Evolutionary conservation across 2,888 invertebrate genomes (phyloP).

Genomic region (Callosobruchus maculatus): DNA sequence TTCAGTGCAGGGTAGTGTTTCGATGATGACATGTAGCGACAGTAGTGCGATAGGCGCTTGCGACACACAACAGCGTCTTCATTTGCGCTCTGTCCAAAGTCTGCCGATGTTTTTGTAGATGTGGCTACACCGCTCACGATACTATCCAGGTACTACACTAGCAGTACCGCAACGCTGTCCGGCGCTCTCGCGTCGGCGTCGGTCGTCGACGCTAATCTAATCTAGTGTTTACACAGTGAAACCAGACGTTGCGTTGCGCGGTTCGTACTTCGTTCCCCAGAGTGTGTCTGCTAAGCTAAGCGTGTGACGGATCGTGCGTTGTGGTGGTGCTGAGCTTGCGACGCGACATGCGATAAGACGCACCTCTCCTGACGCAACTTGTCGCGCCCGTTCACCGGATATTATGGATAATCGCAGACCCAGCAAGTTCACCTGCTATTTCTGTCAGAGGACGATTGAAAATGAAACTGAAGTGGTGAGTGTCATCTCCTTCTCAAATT

Average conservation of each 20-base stretch:
- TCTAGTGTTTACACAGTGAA: conserved; percentile 20
- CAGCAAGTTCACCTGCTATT: conserved; percentile 56
- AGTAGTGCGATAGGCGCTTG: no score
- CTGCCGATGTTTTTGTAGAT: no score
- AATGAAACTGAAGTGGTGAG: conserved; percentile 62
- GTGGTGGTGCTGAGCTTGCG: conserved; percentile 7
- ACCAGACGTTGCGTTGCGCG: conserved; percentile 2
- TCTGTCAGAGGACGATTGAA: conserved; percentile 64
- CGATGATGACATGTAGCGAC: no score
- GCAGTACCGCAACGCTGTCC: neutral
- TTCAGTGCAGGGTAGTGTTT: no score
- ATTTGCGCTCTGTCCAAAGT: no score
- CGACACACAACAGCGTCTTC: no score
- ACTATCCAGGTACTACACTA: neutral
- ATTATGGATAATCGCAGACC: conserved; percentile 17
- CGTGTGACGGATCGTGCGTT: neutral
- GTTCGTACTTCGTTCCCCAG: conserved; percentile 12
- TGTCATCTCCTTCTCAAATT: conserved; percentile 3
- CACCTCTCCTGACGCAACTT: conserved; percentile 1
- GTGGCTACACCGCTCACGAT: neutral
- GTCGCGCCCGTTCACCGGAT: neutral
- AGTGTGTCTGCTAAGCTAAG: neutral
- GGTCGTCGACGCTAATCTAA: conserved; percentile 17
- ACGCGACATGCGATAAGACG: neutral
- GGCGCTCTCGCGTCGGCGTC: neutral